Evolutionary conservation across 2,888 invertebrate genomes (phyloP), one percentile per base, ranked within the genome.

Genomic region (Protodeltote pygarga): DNA sequence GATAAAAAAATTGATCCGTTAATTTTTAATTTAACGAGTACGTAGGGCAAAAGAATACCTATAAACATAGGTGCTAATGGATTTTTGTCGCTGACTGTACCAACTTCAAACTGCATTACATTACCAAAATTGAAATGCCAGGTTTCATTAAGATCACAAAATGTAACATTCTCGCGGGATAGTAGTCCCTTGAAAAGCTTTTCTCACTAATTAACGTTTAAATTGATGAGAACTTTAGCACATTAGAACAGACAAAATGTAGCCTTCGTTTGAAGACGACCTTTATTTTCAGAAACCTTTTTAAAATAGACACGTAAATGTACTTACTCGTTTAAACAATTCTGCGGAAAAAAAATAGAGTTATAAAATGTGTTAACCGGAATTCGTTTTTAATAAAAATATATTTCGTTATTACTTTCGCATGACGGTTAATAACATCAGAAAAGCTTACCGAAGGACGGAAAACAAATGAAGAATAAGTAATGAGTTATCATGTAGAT

Each of bases 341-440:
- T 38, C 28, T 13, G 17, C 3, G 16, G 24, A 11, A 13, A 39
- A 41, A 61, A 41, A 54, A 41, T 16, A 27, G 5, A 13, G 10
- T 46, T 20, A 24, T 27, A 17, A 54, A 35, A 47, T 37, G 28
- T 8, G 13, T 28, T 28, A 32, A 8, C 24, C 29, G 37, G 37
- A 47, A 41, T 23, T 21, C 33, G 25, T 61, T 39, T 50, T 45
- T 27, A 40, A 35, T 38, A n/a, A 44, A 55, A 53, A 40, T 24
- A 28, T 17, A 47, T 23, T 46, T 42, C 14, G 35, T 44, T 55
- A 44, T 35, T 59, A 31, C 42, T 55, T 47, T 40, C 40, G 33
- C 24, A 25, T 44, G 10, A 38, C n/a, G 6, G 25, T 33, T 32
- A 24, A 38, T 55, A 44, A 49, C 34, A 13, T 17, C 3, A 8